phyloP scores from a whole-genome alignment of 35 echinoderm and acorn worm species.

The Heliocidaris erythrogramma region DNA sequence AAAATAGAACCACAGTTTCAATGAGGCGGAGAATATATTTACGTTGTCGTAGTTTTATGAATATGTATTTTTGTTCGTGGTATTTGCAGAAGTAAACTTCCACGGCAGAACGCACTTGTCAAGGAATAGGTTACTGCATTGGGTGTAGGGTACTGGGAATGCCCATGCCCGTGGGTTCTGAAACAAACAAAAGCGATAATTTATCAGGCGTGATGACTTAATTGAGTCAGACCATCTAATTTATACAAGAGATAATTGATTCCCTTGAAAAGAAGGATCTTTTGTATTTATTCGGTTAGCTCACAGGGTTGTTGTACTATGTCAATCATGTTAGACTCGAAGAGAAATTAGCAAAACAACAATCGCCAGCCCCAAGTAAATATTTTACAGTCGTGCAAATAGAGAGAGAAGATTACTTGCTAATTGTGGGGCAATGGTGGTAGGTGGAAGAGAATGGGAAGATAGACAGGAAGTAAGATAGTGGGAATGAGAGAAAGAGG shows the following conservation, averaged over 20 bases:
- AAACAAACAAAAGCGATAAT: conserved; percentile 29
- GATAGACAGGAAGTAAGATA: neutral
- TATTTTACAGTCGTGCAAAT: conserved; percentile 5
- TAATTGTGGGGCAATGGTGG: neutral
- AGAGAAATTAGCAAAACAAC: conserved; percentile 34
- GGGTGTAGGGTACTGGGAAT: neutral
- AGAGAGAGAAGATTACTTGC: neutral
- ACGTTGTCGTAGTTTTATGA: neutral
- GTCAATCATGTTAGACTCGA: neutral
- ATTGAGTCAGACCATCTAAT: conserved; percentile 31
- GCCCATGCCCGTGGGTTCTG: neutral
- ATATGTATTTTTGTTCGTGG: neutral
- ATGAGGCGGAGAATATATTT: too few species aligned
- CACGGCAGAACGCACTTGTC: neutral
- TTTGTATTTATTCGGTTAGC: conserved; percentile 20
- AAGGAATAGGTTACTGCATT: neutral
- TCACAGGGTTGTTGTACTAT: neutral
- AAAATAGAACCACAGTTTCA: too few species aligned
- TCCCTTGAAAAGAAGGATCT: conserved; percentile 36
- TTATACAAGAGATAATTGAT: conserved; percentile 49
- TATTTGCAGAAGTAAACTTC: neutral
- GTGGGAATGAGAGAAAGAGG: neutral
- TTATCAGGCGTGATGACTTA: conserved; percentile 34
- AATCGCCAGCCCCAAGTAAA: conserved; percentile 2
- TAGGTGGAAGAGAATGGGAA: neutral